Base-by-base conservation (phyloP, 1,140 invertebrate genomes). In the Meloidogyne exigua region DNA sequence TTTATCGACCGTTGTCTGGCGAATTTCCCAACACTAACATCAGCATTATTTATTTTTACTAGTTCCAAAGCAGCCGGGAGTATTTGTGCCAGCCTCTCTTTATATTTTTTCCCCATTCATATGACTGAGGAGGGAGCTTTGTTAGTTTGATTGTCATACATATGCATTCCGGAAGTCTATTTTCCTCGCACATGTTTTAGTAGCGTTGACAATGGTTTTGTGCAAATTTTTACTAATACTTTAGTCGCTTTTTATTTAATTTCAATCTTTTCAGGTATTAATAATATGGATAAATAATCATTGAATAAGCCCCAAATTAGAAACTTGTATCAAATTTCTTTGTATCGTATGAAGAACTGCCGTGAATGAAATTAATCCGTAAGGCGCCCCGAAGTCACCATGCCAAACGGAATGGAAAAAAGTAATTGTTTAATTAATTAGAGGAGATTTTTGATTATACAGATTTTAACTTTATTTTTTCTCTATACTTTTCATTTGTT, bases 301-400 rank as follows among this genome's bases (percentile, higher is more conserved):
- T 57, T n/a, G 49, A 57, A n/a, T n/a, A 57, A n/a, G n/a, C n/a
- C 18, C 49, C 4, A 57, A 57, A 57, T 57, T 57, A n/a, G 49
- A 18, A 57, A 57, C 49, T 57, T 57, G 49, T n/a, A 57, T 57
- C 49, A n/a, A 57, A 57, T 13, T 57, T 57, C 18, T 57, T 57
- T 57, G 49, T 57, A 57, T 57, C 49, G 18, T 57, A 57, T 57
- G 49, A 57, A 57, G 49, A 57, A 57, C 49, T 57, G 49, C 49
- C 49, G 49, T 57, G 49, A 57, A 57, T 57, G 49, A 57, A 57
- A 57, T 57, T 57, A 57, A 57, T 57, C 49, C 49, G 49, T 57
- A 57, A 57, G 49, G 49, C 18, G 18, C 49, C 49, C 49, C 49
- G 49, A 57, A 57, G 49, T n/a, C 4, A 57, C 49, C 49, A 57